Percentiles rank a stretch among this genome's conserved stretches.
These are phyloP conservation scores for Gymnopithys bicolor DNA, from an alignment of 2,797 vertebrate genomes.

Conservation along the genomic window DNA sequence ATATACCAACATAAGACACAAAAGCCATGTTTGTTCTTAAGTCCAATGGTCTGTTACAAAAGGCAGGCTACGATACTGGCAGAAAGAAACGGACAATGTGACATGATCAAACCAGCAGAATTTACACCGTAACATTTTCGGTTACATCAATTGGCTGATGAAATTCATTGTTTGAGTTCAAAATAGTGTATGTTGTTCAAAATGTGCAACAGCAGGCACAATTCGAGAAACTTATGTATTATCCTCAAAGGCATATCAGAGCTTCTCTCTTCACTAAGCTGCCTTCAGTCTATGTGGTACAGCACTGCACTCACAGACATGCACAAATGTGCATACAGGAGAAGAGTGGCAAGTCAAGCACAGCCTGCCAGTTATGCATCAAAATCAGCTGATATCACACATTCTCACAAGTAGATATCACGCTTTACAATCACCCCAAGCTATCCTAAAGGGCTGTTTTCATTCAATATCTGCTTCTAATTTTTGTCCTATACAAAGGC, in stretches of 20 bases:
- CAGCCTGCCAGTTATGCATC: background rate
- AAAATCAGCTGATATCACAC: background rate
- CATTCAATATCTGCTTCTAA: background rate
- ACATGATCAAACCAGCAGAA: background rate
- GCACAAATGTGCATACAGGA: background rate
- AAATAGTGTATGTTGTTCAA: background rate
- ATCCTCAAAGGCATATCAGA: background rate
- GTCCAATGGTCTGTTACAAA: background rate
- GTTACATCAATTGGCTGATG: background rate
- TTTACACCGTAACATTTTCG: background rate
- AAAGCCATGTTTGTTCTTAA: background rate
- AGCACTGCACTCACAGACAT: background rate
- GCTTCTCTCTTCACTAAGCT: background rate
- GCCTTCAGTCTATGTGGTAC: background rate
- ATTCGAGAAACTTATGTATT: background rate
- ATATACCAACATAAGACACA: background rate
- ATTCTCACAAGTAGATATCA: background rate
- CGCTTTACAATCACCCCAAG: background rate
- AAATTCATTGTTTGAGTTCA: background rate
- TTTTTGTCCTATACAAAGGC: background rate
- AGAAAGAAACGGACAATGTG: background rate
- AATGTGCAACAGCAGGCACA: background rate
- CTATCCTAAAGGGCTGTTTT: background rate
- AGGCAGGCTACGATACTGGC: background rate
- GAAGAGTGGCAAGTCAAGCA: background rate